phyloP scores from a whole-genome alignment of 1,140 invertebrate genomes.

The Rhagoletis pomonella region DNA sequence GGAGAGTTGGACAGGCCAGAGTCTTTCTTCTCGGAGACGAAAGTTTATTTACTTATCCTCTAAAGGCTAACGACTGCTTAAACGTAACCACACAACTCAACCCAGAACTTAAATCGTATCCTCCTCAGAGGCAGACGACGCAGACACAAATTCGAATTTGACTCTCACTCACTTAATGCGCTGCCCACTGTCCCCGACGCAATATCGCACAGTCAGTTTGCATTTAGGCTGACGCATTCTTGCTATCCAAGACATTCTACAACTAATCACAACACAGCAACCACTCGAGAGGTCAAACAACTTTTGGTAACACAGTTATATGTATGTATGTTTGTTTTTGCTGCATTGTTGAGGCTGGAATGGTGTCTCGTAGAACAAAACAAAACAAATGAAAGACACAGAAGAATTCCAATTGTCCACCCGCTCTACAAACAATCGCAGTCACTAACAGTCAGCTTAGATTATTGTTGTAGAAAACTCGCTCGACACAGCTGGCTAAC shows the following conservation, averaged over 20 bases:
- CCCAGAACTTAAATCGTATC: neutral
- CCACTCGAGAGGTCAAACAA: conserved; percentile 51
- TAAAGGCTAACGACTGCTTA: neutral
- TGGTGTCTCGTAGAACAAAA: conserved; percentile 35
- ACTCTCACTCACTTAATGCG: no score
- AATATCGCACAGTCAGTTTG: neutral
- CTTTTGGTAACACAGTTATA: conserved; percentile 30
- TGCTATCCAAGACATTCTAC: conserved; percentile 45
- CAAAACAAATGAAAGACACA: conserved; percentile 15
- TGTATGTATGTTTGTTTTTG: neutral
- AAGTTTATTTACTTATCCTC: no score
- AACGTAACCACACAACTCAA: neutral
- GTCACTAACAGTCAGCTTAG: neutral
- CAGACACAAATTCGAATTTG: no score
- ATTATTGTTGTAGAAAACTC: conserved; percentile 5
- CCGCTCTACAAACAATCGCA: neutral
- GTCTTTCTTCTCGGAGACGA: no score
- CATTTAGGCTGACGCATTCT: conserved; percentile 43
- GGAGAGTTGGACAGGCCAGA: no score
- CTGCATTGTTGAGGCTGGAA: conserved; percentile 5
- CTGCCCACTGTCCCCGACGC: neutral
- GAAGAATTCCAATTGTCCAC: conserved; percentile 38
- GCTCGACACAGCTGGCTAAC: conserved; percentile 5
- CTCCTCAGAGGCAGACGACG: no score
- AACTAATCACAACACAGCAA: conserved; percentile 29